Base-by-base conservation (phyloP, 2,797 vertebrate genomes). In the Apogon talboti region DNA sequence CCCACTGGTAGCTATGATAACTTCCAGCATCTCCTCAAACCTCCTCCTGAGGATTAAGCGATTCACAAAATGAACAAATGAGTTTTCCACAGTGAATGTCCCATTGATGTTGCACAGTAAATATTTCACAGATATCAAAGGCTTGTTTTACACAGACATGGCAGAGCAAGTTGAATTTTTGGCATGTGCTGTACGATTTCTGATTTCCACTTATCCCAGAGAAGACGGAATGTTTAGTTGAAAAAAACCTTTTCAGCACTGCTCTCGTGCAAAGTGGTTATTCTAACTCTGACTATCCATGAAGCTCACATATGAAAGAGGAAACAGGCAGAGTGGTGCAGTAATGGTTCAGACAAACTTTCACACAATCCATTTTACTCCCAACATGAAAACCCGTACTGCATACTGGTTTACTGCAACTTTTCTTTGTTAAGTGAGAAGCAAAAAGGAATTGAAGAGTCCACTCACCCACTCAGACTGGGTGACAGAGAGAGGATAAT, bases 291-390 rank as follows among this genome's bases (percentile, higher is more conserved):
- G 74, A 76, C 33, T 18, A 14, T 71, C 54, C 53, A n/a, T 58
- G 42, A 51, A 77, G 71, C 55, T 43, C 48, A 66, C 37, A 52
- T 65, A 37, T 78, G 49, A 80, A 64, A 51, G 38, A 74, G 44
- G 54, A 28, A 59, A 71, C 9, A 16, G 50, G 33, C 56, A 83
- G 79, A 83, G 73, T 76, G 66, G 72, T 81, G 19, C 60, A 59
- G 49, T 63, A 66, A 59, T 62, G 47, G 47, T 65, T 82, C 41
- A 70, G 46, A 82, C 33, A 63, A 70, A 68, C 58, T 75, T 53
- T 47, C 2, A 21, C 19, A 3, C 19, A 21, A 21, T 21, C 19
- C 24, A 48, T 68, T 76, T 71, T 55, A 50, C 38, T 51, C 63
- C 4, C 44, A 66, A 55, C 44, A 51, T 52, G 54, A 65, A 72